phyloP scores from a whole-genome alignment of 2,797 vertebrate genomes.

The Poeciliopsis infans region DNA sequence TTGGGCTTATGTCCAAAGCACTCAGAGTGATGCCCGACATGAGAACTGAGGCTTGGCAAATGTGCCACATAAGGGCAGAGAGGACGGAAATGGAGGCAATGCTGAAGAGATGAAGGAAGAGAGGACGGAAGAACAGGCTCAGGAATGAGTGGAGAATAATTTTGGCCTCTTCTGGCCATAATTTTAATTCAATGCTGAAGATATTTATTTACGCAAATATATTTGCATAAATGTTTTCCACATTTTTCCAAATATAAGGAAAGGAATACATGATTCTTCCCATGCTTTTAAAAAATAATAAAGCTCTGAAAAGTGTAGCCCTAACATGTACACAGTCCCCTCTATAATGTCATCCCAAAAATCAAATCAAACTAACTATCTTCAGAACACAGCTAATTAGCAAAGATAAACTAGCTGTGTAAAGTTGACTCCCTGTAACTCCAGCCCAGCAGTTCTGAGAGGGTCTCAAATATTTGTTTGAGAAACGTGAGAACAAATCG shows the following conservation, averaged over 20 bases:
- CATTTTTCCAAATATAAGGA: not conserved
- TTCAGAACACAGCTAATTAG: not conserved
- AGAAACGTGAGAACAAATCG: not conserved
- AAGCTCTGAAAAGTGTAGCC: not conserved
- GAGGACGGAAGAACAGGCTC: conserved; percentile 11
- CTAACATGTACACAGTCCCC: not conserved
- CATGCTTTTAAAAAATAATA: not conserved
- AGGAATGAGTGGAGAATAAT: conserved; percentile 27
- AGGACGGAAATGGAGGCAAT: conserved; percentile 31
- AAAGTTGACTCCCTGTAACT: not conserved
- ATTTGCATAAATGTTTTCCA: not conserved
- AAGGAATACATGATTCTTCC: not conserved
- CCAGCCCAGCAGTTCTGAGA: not conserved
- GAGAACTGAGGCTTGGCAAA: conserved; percentile 46
- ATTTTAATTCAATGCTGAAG: conserved; percentile 34
- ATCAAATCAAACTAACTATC: not conserved
- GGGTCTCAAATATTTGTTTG: not conserved
- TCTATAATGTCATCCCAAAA: not conserved
- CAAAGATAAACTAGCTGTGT: not conserved
- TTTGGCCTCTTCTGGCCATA: conserved; percentile 3
- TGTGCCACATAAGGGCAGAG: conserved; percentile 27
- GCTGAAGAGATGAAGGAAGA: conserved; percentile 28
- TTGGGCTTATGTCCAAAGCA: conserved; percentile 61
- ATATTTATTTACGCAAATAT: not conserved
- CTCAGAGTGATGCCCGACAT: conserved; percentile 45